Evolutionary conservation across 1,140 invertebrate genomes (phyloP).

Genomic region (Caerostris extrusa): DNA sequence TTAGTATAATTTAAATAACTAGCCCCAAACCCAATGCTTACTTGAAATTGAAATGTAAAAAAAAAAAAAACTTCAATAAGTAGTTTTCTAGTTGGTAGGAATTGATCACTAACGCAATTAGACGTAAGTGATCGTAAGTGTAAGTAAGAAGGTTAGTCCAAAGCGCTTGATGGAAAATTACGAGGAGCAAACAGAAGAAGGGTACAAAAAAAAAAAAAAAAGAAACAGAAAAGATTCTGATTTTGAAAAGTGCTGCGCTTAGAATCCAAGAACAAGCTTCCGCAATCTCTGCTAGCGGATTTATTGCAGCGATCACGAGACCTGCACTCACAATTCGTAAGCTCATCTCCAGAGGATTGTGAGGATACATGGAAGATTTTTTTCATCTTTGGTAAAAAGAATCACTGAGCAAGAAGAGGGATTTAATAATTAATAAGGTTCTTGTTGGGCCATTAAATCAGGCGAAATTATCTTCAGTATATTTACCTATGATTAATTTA

Average conservation of each 20-base stretch:
- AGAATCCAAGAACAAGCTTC: not conserved
- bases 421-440: not conserved
- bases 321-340: not conserved
- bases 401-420: too few species aligned
- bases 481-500: too few species aligned
- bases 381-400: not conserved
- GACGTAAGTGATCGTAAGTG: too few species aligned
- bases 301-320: not conserved
- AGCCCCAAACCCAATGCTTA: not conserved
- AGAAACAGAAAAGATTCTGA: not conserved
- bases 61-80: not conserved
- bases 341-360: not conserved
- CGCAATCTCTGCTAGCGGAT: not conserved
- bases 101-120: too few species aligned
- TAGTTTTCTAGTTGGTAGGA: not conserved
- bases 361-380: not conserved
- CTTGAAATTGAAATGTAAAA: not conserved
- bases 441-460: not conserved
- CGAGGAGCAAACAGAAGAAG: not conserved
- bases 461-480: not conserved
- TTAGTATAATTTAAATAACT: too few species aligned
- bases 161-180: not conserved
- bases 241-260: not conserved
- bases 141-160: not conserved
- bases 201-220: not conserved